These are phyloP conservation scores for Euschistus heros DNA, from an alignment of 1,140 invertebrate species.

Conservation along the genomic window DNA sequence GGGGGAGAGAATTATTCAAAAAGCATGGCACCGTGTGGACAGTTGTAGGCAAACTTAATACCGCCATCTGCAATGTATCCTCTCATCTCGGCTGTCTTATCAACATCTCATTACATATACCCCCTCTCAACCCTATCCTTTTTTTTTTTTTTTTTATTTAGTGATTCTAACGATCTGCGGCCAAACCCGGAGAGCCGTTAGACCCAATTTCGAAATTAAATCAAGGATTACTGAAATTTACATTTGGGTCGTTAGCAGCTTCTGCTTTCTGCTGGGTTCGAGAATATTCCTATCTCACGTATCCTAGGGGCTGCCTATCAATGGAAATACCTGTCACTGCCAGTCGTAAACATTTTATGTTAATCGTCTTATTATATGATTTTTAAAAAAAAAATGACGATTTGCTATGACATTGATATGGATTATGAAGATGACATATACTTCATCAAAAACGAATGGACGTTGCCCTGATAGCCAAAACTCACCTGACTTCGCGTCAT, in stretches of 20 bases:
- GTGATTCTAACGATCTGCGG: slow-evolving; percentile 6
- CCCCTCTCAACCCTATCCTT: neutral
- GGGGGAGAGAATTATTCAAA: neutral
- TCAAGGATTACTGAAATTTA: slow-evolving; percentile 13
- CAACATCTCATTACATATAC: slow-evolving; percentile 10
- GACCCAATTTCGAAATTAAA: slow-evolving; percentile 11
- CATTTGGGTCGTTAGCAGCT: slow-evolving; percentile 10
- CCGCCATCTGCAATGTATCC: slow-evolving; percentile 6
- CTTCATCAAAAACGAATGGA: too few species aligned
- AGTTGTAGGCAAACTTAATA: slow-evolving; percentile 17
- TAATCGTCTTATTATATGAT: too few species aligned
- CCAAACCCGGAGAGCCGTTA: neutral
- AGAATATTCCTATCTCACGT: too few species aligned
- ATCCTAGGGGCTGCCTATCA: too few species aligned
- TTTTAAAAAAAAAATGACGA: too few species aligned
- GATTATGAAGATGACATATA: too few species aligned
- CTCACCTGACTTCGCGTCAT: too few species aligned
- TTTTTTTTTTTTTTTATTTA: slow-evolving; percentile 12
- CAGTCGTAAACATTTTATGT: too few species aligned
- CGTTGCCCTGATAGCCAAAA: too few species aligned
- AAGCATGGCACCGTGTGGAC: neutral
- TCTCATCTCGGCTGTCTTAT: neutral
- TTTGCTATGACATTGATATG: too few species aligned
- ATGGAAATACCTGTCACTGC: too few species aligned
- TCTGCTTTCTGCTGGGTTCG: neutral